Base-by-base conservation (phyloP, 2,888 invertebrate species). In the Synanthedon vespiformis region DNA sequence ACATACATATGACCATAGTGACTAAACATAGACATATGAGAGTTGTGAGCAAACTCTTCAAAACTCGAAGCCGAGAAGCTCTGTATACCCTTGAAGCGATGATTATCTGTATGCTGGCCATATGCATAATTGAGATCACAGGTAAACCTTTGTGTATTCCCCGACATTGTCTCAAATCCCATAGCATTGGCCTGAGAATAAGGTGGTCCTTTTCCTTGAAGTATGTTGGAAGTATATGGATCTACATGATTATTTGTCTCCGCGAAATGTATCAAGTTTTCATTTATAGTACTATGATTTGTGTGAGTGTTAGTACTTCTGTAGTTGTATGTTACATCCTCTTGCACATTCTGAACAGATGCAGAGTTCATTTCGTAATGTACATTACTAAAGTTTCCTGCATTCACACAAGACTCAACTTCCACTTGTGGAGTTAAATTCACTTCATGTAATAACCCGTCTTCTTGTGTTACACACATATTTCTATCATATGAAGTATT, bases 361-460 rank as follows among this genome's bases (percentile, higher is more conserved):
- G 67, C 49, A 57, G 62, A 74, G 58, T 70, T 89, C 55, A 89
- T 84, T 61, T 92, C 90, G 71, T 92, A 92, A 69, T 92, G 92
- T 51, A 92, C 84, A 71, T 91, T 92, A 59, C 90, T 91, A 67
- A 92, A 93, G 70, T 89, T 91, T 27, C 91, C 90, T 55, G 89
- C 79, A 69, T 90, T 90, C 16, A 91, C 89, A 71, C 92, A 92
- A 48, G 90, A 89, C 70, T 90, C 91, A 54, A 90, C 89, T 70
- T 90, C 90, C 50, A 90, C 80, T 64, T 89, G 87, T 40, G 89
- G 88, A 58, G 88, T 79, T 41, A 89, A 70, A 63, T 67, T 88
- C 16, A 89, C 87, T 64, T 90, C 90, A 58, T 89, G 79, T 56
- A 90, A 66, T 61, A 89, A 72, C 44, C 78, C 77, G 57, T 81